Evolutionary conservation across 2,113 vertebrate species (phyloP), one percentile per base, ranked within the genome.

Genomic region (Cinclus mexicanus): DNA sequence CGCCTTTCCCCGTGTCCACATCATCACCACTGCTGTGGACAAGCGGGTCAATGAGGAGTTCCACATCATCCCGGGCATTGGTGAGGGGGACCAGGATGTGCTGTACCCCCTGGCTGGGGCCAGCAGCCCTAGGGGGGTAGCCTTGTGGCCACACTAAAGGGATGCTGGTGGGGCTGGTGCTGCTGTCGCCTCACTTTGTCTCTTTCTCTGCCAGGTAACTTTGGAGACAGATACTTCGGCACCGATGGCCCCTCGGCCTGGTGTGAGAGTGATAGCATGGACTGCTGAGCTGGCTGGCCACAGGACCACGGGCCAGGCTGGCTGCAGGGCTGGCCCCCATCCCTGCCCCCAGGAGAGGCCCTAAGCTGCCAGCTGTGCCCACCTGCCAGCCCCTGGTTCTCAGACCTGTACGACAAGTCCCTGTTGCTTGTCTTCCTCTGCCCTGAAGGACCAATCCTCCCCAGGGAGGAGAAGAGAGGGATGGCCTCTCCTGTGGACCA

Each of bases 21-120:
- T 99, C 97, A 99, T 99, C 97, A 99, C 98, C 97, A 99, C 99
- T 0, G 99, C 99, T 0, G 99, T 99, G 93, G 99, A 99, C 97
- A 99, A 99, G 94, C 97, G 98, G 28, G 98, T 99, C 97, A 99
- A 98, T 4, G 98, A 99, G 69, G 98, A 99, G 93, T 99, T 99
- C 96, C 98, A 99, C 97, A 99, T 99, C 95, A 98, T 99, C 55
- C 99, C 99, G 0, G 99, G 99, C 94, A 99, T 99, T 3, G 99
- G 98, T 99, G 95, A 98, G 98, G 28, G 63, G 39, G 9, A 7
- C 2, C 2, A 1, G 60, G 64, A 4, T 5, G 4, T 44, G 41
- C 49, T 6, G 22, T 5, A 2, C 21, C 29, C 37, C 53, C 0
- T 12, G 61, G 24, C 53, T 14, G 23, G 39, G 55, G 17, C 63